phyloP scores from a whole-genome alignment of 1,140 invertebrate genomes.

The Melitaea cinxia region DNA sequence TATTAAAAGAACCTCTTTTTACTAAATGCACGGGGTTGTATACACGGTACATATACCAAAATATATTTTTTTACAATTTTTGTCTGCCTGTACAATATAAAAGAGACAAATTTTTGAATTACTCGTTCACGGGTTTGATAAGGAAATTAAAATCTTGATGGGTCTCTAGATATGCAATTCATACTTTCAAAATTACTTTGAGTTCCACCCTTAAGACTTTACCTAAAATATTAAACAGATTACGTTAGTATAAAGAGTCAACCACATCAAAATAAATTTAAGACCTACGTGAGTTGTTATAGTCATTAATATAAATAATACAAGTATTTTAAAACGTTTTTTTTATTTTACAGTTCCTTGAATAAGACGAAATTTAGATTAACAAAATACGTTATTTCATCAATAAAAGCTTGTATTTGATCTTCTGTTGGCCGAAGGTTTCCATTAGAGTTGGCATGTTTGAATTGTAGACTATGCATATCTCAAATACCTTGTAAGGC shows the following conservation, averaged over 20 bases:
- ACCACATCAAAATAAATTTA: not conserved
- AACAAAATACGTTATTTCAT: too few relatives aligned
- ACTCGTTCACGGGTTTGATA: not conserved
- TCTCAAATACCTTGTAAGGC: too few relatives aligned
- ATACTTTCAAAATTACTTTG: not conserved
- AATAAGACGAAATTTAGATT: too few relatives aligned
- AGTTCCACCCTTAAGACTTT: not conserved
- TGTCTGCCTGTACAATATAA: too few relatives aligned
- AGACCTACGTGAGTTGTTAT: not conserved
- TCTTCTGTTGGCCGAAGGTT: too few relatives aligned
- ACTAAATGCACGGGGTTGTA: too few relatives aligned
- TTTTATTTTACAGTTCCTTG: not conserved
- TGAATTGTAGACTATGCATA: too few relatives aligned
- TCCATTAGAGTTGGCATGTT: too few relatives aligned
- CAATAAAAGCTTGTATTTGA: too few relatives aligned
- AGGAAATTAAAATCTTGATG: not conserved
- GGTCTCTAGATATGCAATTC: not conserved
- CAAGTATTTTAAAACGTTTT: not conserved
- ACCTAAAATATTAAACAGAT: not conserved
- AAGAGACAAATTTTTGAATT: not conserved
- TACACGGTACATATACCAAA: too few relatives aligned
- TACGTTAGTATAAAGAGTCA: not conserved
- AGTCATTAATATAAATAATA: not conserved
- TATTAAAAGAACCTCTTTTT: too few relatives aligned
- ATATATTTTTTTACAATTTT: too few relatives aligned